Evolutionary conservation across 2,797 vertebrate species (phyloP).

Genomic region (Halcyon smyrnensis): DNA sequence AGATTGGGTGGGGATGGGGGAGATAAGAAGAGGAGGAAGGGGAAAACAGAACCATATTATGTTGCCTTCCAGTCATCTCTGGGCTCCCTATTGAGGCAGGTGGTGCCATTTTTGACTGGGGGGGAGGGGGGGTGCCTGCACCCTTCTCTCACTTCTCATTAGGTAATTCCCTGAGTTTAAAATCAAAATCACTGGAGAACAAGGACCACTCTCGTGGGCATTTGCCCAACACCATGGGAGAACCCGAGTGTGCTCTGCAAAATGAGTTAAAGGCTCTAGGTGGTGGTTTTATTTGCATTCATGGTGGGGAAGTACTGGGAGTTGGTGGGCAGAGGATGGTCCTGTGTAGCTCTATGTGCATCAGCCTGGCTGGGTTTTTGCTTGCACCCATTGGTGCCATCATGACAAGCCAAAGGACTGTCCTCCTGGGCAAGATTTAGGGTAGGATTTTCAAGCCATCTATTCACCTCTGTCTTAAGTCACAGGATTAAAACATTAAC

Average conservation of each 20-base stretch:
- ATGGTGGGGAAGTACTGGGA: background rate
- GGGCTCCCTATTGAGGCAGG: background rate
- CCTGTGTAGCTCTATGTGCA: rapidly evolving
- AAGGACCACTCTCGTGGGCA: background rate
- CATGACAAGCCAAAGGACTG: background rate
- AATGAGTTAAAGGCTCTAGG: background rate
- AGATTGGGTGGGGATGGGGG: background rate
- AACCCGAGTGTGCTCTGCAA: background rate
- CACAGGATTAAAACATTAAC: background rate
- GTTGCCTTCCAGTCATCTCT: background rate
- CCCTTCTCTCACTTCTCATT: background rate
- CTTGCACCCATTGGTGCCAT: background rate
- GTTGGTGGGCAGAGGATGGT: background rate
- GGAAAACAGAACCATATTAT: background rate
- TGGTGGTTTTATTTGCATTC: background rate
- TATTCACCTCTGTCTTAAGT: background rate
- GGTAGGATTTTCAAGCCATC: background rate
- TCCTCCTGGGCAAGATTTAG: background rate
- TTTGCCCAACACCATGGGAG: background rate
- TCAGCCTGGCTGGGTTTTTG: background rate
- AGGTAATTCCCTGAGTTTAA: background rate
- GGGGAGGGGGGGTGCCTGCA: background rate
- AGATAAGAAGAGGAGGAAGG: background rate
- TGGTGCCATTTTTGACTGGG: background rate
- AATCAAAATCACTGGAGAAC: background rate